Evolutionary conservation across 2,797 vertebrate species (phyloP), one percentile per base, ranked within the genome.

Genomic region (Rhabdomys pumilio): DNA sequence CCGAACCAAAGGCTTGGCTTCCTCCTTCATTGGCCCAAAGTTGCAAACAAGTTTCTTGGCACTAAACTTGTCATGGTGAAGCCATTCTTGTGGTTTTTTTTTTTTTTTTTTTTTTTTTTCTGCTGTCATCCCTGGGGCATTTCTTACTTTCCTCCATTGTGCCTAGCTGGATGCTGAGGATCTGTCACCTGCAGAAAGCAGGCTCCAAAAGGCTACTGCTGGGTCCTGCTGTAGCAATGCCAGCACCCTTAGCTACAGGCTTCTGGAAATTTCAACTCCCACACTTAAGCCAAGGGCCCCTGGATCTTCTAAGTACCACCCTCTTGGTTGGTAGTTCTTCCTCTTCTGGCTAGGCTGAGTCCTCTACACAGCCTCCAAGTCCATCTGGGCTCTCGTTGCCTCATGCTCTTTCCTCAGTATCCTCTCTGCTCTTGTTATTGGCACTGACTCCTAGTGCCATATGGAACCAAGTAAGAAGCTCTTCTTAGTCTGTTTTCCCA

Each of bases 51-150:
- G 63, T 65, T 29, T 65, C 26, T 65, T 17, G 6, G 55, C 57
- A 1, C 80, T 0, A 5, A 41, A 17, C 41, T 24, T 26, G n/a
- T 31, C 3, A 0, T 1, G 10, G 1, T 17, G 72, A 76, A 94
- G 44, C 20, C 41, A 5, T 24, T 53, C 41, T 81, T 80, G 11
- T 26, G 13, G 34, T 2, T 3, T 29, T 8, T 14, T 29, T 4
- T 53, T 15, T 79, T 29, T 50, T n/a, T 17, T 2, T 3, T 29
- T 8, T 14, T 29, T 4, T 53, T 15, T 79, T 29, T 50, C 31
- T 24, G 38, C n/a, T 75, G 11, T 47, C 14, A 1, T 50, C 79
- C 14, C 1, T 3, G 12, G 75, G 75, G 31, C 22, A 3, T 31
- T 79, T 67, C 72, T 79, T 53, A 44, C 34, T 77, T 34, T 34